Percentiles rank a stretch among this genome's conserved stretches.
phyloP scores from a whole-genome alignment of 2,113 vertebrate species.

The Tyrannus savana region DNA sequence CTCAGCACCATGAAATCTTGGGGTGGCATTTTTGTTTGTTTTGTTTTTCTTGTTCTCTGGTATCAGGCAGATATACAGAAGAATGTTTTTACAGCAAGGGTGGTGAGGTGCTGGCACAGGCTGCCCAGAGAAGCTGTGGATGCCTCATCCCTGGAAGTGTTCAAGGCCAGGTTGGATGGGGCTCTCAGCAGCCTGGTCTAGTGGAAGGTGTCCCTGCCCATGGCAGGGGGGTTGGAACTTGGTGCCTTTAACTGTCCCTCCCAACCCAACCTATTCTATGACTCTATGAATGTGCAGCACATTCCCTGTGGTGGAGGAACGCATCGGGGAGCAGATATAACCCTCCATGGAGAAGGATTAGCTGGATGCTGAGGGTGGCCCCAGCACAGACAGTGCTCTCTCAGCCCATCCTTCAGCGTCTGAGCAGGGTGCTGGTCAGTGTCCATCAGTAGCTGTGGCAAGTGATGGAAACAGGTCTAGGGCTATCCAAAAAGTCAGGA shows the following conservation, averaged over 20 bases:
- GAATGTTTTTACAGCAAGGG: fast-evolving
- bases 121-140: neutral
- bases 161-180: neutral
- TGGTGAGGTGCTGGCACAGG: neutral
- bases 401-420: neutral
- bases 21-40: neutral
- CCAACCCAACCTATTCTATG: neutral
- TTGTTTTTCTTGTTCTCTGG: neutral
- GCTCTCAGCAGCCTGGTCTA: neutral
- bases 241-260: neutral
- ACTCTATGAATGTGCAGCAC: neutral
- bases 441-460: fast-evolving
- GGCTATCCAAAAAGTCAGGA: neutral
- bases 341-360: neutral
- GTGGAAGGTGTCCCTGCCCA: neutral
- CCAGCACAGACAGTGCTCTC: neutral
- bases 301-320: neutral
- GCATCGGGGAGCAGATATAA: neutral
- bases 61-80: neutral
- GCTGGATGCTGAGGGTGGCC: neutral
- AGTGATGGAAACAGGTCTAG: neutral
- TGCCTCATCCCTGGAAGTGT: neutral
- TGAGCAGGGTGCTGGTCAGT: neutral
- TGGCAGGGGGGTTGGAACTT: neutral
- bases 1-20: neutral